Percentiles rank a stretch among this genome's conserved stretches.
Conservation (phyloP, 2,888 invertebrate genomes). For the Macaria notata region DNA sequence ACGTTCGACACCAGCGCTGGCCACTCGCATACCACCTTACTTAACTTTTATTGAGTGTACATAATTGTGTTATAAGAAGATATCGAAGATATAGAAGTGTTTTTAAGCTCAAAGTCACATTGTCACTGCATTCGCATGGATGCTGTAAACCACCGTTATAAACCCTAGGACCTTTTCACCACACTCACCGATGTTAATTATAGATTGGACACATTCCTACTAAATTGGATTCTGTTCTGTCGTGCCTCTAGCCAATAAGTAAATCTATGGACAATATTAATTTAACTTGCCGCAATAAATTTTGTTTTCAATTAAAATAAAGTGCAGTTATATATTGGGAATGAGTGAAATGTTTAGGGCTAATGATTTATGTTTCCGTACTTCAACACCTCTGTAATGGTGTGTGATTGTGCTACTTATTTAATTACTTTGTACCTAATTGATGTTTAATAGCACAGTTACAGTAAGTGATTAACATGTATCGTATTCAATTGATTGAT, state of each 20-base stretch:
- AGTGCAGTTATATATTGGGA: conserved; percentile 10
- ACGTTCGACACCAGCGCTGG: too few species aligned
- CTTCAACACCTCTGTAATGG: not conserved
- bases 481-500: too few species aligned
- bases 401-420: too few species aligned
- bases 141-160: not conserved
- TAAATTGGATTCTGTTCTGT: conserved; percentile 8
- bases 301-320: conserved; percentile 19
- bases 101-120: too few species aligned
- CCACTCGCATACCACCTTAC: too few species aligned
- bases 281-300: conserved; percentile 18
- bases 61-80: too few species aligned
- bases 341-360: conserved; percentile 6
- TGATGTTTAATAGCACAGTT: too few species aligned
- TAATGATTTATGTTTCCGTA: conserved; percentile 6
- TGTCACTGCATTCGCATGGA: too few species aligned
- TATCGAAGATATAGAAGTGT: too few species aligned
- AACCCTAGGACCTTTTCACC: conserved; percentile 4
- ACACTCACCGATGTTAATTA: conserved; percentile 13
- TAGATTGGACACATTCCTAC: conserved; percentile 14
- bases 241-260: conserved; percentile 10
- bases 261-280: conserved; percentile 13
- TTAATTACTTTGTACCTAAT: too few species aligned
- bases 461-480: too few species aligned
- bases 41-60: too few species aligned